These are phyloP conservation scores for Sciurus niger DNA, from an alignment of 2,113 vertebrate species.

Conservation along the genomic window DNA sequence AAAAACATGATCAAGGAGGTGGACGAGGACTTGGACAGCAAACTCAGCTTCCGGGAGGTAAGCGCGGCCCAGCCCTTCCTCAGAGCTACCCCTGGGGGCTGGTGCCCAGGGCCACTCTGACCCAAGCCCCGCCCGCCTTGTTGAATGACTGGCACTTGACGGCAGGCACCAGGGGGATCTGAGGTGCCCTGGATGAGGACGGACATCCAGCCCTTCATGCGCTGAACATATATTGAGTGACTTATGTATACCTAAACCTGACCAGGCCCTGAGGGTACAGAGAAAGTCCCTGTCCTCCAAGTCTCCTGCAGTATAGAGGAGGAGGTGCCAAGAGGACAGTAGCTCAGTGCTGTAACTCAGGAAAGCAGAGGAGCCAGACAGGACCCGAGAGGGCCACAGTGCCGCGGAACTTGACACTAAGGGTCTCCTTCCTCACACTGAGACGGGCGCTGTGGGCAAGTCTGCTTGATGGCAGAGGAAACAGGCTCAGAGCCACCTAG, in stretches of 20 bases:
- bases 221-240: neutral
- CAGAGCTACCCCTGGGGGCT: neutral
- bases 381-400: rapidly evolving
- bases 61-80: neutral
- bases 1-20: constrained; percentile 99
- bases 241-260: too few relatives aligned
- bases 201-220: neutral
- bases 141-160: too few relatives aligned
- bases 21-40: constrained; percentile 96
- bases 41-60: constrained; percentile 97
- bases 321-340: rapidly evolving
- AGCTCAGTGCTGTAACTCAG: neutral
- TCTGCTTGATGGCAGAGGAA: neutral
- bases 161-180: too few relatives aligned
- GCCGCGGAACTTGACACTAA: neutral
- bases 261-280: too few relatives aligned
- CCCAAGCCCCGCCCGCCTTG: too few relatives aligned
- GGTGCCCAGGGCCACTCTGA: neutral
- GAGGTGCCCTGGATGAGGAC: neutral
- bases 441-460: rapidly evolving
- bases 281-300: neutral
- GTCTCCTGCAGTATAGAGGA: neutral
- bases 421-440: neutral
- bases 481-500: rapidly evolving
- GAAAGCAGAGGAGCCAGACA: too few relatives aligned